Conservation (phyloP, 2,888 invertebrate species). For the Nasonia oneida region DNA sequence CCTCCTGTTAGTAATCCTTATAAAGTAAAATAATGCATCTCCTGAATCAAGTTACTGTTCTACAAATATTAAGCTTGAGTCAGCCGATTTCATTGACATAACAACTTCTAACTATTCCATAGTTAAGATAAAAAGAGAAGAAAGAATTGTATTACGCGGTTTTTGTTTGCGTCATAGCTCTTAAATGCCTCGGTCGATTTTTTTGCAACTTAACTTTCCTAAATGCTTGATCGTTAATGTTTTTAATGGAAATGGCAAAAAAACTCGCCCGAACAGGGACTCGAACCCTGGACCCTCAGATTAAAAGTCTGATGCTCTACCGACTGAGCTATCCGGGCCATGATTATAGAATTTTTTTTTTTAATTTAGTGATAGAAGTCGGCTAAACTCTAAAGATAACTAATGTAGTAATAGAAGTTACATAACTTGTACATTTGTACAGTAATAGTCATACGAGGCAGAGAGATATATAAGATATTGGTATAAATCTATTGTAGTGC, state of each 20-base stretch:
- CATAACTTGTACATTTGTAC: neutral
- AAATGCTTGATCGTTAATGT: neutral
- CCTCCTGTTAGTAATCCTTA: neutral
- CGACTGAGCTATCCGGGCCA: constrained; percentile 77
- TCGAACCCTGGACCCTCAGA: constrained; percentile 75
- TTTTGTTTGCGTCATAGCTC: neutral
- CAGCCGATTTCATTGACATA: neutral
- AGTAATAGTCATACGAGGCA: neutral
- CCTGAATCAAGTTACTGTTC: neutral
- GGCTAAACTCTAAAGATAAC: neutral
- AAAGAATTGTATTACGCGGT: neutral
- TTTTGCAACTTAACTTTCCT: neutral
- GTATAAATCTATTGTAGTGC: neutral
- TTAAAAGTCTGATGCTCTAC: constrained; percentile 79
- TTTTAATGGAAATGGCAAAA: constrained; percentile 62
- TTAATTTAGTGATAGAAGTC: neutral
- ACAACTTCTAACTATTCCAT: neutral
- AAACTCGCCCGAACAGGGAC: constrained; percentile 74
- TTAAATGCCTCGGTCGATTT: neutral
- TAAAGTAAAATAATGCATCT: neutral
- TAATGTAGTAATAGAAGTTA: neutral
- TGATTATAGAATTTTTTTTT: neutral
- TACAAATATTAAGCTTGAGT: neutral
- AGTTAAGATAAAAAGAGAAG: neutral
- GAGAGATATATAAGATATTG: neutral